These are phyloP conservation scores for Platycnemis pennipes DNA, from an alignment of 2,888 invertebrate species.

Conservation along the genomic window DNA sequence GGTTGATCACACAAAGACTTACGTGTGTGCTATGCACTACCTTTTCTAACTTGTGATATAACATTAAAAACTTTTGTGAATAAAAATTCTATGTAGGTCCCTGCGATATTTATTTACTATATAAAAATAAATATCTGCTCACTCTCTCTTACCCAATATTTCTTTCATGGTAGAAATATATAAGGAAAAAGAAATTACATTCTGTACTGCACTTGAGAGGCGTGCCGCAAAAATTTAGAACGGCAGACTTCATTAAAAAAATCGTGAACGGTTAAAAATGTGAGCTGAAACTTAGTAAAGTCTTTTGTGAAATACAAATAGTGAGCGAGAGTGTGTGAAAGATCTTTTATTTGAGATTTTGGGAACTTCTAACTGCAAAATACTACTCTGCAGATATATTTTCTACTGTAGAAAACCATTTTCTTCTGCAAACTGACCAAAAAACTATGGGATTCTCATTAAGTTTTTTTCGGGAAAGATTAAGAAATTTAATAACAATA, in stretches of 20 bases:
- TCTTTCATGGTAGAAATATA: constrained; percentile 54
- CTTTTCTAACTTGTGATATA: constrained; percentile 66
- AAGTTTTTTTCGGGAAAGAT: not conserved
- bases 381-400: constrained; percentile 54
- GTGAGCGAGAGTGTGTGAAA: constrained; percentile 34
- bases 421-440: constrained; percentile 1
- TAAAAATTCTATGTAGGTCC: constrained; percentile 32
- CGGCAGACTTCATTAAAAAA: constrained; percentile 30
- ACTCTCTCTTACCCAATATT: constrained; percentile 65
- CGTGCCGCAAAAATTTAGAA: constrained; percentile 16
- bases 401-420: constrained; percentile 49
- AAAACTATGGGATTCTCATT: not conserved
- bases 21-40: constrained; percentile 47
- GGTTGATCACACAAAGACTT: constrained; percentile 58
- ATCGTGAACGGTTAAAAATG: constrained; percentile 16
- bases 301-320: constrained; percentile 19
- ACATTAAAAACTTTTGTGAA: constrained; percentile 46
- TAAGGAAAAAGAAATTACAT: not conserved
- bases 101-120: constrained; percentile 53
- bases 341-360: not conserved
- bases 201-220: constrained; percentile 12
- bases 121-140: constrained; percentile 52
- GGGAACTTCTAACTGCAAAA: not conserved
- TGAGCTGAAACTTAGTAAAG: constrained; percentile 30
- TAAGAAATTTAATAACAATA: constrained; percentile 10